Evolutionary conservation across 2,888 invertebrate species (phyloP), one percentile per base, ranked within the genome.

Genomic region (Cataglyphis cursor): DNA sequence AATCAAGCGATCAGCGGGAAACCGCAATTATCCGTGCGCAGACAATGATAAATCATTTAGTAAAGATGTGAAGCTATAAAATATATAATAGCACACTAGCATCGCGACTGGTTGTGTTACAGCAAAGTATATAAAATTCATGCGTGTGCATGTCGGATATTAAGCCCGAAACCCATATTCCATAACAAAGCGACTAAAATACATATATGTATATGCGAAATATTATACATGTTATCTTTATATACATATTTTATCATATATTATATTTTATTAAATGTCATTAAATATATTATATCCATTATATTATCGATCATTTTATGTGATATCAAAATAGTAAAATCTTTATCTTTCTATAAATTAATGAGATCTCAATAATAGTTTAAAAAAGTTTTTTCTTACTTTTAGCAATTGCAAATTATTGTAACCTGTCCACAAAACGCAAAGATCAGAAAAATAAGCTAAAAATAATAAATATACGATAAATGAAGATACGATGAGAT

Each of bases 1-100:
- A 90, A 90, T 90, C 88, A 90, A 84, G 59, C 83, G 88, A 88
- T 90, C 89, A 89, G 90, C 88, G 82, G 88, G 89, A 83, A 83
- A 59, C 78, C 82, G 85, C 89, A 90, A 90, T 90, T 89, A 90
- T 81, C 87, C 65, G 62, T 80, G 82, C 59, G 75, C 82, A 75
- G 84, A 89, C 87, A 90, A 90, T 90, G 85, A 90, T 90, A 90
- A 90, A 90, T 90, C 90, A 90, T 81, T 86, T 62, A 81, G 81
- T 87, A 90, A 86, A 74, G 85, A 90, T 73, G 85, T 78, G 54
- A 62, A 66, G 85, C 66, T 83, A 81, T 90, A 89, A 89, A 89
- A 86, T 84, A 86, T 84, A 86, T 88, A 87, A 89, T 89, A 81
- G 81, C 88, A 31, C 81, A 41, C 81, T 76, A 57, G 70, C 80